A percentile compares a stretch with the other conserved stretches of the same genome.
Evolutionary conservation across 2,888 invertebrate species (phyloP).

Genomic region (Agrochola lychnidis): DNA sequence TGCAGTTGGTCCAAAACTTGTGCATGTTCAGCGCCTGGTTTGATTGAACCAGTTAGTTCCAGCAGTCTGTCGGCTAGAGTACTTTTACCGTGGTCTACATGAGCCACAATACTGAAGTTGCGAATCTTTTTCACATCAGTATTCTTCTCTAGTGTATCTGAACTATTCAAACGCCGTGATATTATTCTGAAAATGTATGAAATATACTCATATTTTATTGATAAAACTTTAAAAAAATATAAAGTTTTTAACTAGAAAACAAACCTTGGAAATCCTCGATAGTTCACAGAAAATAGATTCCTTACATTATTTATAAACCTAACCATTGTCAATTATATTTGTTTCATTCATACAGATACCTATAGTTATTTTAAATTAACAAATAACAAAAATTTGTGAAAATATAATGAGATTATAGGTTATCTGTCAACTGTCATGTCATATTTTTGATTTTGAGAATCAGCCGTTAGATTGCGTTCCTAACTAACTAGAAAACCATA

Average conservation of each 20-base stretch:
- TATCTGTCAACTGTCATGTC: slow-evolving; percentile 24
- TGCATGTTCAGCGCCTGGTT: slow-evolving; percentile 91
- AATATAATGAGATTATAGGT: slow-evolving; percentile 35
- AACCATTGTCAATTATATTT: slow-evolving; percentile 58
- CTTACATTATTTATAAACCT: slow-evolving; percentile 48
- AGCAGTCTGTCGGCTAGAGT: slow-evolving; percentile 98
- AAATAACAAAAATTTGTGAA: neutral
- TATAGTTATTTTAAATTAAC: neutral
- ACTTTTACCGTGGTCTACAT: slow-evolving; percentile 99
- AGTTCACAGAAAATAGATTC: slow-evolving; percentile 37
- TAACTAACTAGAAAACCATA: too few relatives aligned
- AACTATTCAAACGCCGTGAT: slow-evolving; percentile 73
- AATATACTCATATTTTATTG: slow-evolving; percentile 19
- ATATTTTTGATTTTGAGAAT: slow-evolving; percentile 7
- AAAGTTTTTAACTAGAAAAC: neutral
- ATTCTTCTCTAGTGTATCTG: slow-evolving; percentile 66
- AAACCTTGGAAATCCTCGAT: slow-evolving; percentile 50
- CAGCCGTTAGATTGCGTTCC: too few relatives aligned
- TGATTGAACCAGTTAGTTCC: slow-evolving; percentile 96
- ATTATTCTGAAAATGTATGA: slow-evolving; percentile 65
- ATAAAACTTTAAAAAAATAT: slow-evolving; percentile 40
- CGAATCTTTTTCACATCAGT: slow-evolving; percentile 91
- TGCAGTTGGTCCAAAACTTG: slow-evolving; percentile 95
- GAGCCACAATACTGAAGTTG: slow-evolving; percentile 99
- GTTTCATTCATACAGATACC: slow-evolving; percentile 28